A percentile compares a stretch with the other conserved stretches of the same genome.
These are phyloP conservation scores for Lycorma delicatula DNA, from an alignment of 1,140 invertebrate species.

Conservation along the genomic window DNA sequence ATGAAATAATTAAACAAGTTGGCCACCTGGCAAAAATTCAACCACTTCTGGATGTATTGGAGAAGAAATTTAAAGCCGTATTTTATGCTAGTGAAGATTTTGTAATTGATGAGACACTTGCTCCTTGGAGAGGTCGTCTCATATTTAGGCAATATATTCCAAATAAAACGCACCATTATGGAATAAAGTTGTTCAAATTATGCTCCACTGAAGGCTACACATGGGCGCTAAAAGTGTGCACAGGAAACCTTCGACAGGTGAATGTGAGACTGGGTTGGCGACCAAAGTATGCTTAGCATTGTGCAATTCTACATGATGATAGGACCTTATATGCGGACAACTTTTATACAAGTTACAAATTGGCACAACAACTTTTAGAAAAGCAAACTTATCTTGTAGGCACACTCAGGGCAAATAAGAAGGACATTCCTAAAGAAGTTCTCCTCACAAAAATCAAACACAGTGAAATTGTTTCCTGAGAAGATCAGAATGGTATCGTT, in stretches of 20 bases:
- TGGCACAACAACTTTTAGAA: conserved; percentile 18
- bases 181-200: conserved; percentile 31
- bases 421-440: conserved; percentile 9
- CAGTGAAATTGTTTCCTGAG: conserved; percentile 10
- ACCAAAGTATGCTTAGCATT: conserved; percentile 25
- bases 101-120: conserved; percentile 28
- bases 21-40: conserved; percentile 29
- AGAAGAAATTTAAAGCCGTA: conserved; percentile 25
- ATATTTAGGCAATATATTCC: conserved; percentile 14
- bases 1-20: conserved; percentile 20
- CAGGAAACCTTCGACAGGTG: conserved; percentile 17
- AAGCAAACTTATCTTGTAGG: conserved; percentile 26
- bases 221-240: conserved; percentile 30
- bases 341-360: conserved; percentile 21
- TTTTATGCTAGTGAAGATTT: conserved; percentile 27
- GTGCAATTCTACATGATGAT: conserved; percentile 23
- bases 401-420: conserved; percentile 16
- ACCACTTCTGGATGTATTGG: conserved; percentile 13
- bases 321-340: conserved; percentile 27
- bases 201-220: conserved; percentile 28
- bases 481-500: conserved; percentile 11
- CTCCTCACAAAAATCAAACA: conserved; percentile 5
- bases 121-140: conserved; percentile 31
- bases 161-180: conserved; percentile 30
- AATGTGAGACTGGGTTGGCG: conserved; percentile 8